A percentile compares a stretch with the other conserved stretches of the same genome.
These are phyloP conservation scores for Deilephila elpenor DNA, from an alignment of 2,888 invertebrate genomes.

Conservation along the genomic window DNA sequence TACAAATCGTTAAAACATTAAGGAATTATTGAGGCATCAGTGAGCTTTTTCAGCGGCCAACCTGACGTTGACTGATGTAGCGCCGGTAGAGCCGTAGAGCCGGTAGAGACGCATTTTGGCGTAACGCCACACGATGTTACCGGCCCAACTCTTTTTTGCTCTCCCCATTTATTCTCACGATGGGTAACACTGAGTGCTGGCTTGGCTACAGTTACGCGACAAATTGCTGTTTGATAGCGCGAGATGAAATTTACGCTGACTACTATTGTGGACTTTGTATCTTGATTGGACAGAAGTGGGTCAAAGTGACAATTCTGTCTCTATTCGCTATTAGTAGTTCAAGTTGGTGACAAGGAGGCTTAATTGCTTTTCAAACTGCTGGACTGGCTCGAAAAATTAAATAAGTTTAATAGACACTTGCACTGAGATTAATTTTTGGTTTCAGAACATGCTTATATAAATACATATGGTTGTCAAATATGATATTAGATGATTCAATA, in stretches of 20 bases:
- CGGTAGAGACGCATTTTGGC: conserved; percentile 42
- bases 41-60: conserved; percentile 34
- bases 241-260: conserved; percentile 18
- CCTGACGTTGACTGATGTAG: conserved; percentile 46
- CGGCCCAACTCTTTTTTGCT: conserved; percentile 33
- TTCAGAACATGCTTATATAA: too few relatives aligned
- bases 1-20: conserved; percentile 16
- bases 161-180: conserved; percentile 39
- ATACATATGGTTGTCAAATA: too few relatives aligned
- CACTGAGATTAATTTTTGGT: background rate
- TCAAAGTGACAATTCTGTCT: background rate
- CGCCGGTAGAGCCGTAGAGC: conserved; percentile 31
- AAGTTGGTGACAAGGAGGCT: conserved; percentile 2
- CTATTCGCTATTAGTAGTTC: background rate
- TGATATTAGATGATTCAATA: too few relatives aligned
- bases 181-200: conserved; percentile 26
- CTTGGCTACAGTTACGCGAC: conserved; percentile 8
- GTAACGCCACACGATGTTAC: conserved; percentile 41
- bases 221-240: conserved; percentile 22
- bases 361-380: background rate
- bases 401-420: background rate
- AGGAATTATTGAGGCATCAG: conserved; percentile 25
- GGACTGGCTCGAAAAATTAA: background rate
- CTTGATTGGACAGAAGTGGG: conserved; percentile 22
- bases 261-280: conserved; percentile 14